Percentiles rank a stretch among this genome's conserved stretches.
These are phyloP conservation scores for Camponotus floridanus DNA, from an alignment of 1,140 invertebrate species.

Conservation along the genomic window DNA sequence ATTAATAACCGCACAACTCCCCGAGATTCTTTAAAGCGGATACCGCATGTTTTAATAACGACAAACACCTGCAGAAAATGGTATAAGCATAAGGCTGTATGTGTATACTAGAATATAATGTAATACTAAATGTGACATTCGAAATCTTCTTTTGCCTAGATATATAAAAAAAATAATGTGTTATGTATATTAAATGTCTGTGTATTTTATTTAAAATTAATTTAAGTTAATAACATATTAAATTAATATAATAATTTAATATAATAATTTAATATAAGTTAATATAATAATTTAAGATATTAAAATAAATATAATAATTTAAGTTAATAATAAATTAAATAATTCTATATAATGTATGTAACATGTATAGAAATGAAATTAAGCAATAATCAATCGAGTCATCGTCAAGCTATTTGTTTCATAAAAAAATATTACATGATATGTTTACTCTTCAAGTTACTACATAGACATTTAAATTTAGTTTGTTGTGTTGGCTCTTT, in stretches of 20 bases:
- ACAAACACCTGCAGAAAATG: slow-evolving; percentile 13
- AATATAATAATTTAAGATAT: no score
- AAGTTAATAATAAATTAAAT: neutral
- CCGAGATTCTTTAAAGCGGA: slow-evolving; percentile 62
- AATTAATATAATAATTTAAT: no score
- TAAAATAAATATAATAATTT: neutral
- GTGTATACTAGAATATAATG: neutral
- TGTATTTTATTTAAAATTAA: neutral
- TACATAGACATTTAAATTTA: neutral
- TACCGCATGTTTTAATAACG: slow-evolving; percentile 70
- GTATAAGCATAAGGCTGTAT: neutral
- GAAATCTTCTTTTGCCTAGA: neutral
- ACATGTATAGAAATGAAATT: neutral
- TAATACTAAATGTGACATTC: neutral
- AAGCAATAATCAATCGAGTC: neutral
- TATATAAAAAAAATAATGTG: neutral
- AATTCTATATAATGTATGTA: neutral
- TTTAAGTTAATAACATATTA: neutral
- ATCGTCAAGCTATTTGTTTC: no score
- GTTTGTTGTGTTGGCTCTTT: neutral
- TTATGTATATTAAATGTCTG: neutral
- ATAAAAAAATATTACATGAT: neutral
- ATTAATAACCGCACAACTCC: slow-evolving; percentile 71
- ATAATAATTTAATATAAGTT: no score
- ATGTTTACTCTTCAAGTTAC: neutral